Evolutionary conservation across 2,888 invertebrate genomes (phyloP), one percentile per base, ranked within the genome.

Genomic region (Unio pictorum): DNA sequence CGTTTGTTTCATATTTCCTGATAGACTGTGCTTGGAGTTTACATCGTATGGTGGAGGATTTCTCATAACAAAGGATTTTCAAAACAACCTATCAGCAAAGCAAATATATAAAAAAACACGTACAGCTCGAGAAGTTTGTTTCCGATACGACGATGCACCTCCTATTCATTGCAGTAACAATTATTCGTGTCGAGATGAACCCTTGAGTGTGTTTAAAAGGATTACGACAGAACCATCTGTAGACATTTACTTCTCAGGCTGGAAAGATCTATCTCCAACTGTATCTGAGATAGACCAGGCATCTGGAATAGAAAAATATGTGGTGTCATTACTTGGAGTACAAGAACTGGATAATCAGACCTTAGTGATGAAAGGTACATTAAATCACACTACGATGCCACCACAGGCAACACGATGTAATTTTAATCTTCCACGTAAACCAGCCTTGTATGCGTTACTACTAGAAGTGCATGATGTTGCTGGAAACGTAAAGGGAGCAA

Each of bases 381-480:
- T 30, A 11, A 26, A 20, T 28, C 0, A 0, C 15, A 64, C 59
- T 8, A 34, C 55, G 3, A 58, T 59, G 17, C 45, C 23, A 26
- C 34, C 54, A 17, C 55, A 45, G 57, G 7, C 8, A 63, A 20
- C n/a, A 30, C 3, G 7, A 26, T 18, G 6, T 15, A 34, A 71
- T 5, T 64, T 61, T 26, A 30, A 66, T 17, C 23, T 64, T 3
- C 61, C 66, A 4, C 68, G 68, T 7, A 57, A 58, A 55, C 68
- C 74, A 7, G 67, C 67, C 26, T 34, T 80, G 3, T 78, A 78
- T 66, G 72, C 66, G 17, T n/a, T 81, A 6, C 18, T 66, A 5
- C 63, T 81, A 17, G 76, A 76, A 57, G 76, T 75, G 1, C 66
- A 73, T 23, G 81, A 81, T 57, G 69, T 68, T 18, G 78, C 78